Percentiles rank a stretch among this genome's conserved stretches.
phyloP scores from a whole-genome alignment of 2,797 vertebrate genomes.

The Lacerta agilis region DNA sequence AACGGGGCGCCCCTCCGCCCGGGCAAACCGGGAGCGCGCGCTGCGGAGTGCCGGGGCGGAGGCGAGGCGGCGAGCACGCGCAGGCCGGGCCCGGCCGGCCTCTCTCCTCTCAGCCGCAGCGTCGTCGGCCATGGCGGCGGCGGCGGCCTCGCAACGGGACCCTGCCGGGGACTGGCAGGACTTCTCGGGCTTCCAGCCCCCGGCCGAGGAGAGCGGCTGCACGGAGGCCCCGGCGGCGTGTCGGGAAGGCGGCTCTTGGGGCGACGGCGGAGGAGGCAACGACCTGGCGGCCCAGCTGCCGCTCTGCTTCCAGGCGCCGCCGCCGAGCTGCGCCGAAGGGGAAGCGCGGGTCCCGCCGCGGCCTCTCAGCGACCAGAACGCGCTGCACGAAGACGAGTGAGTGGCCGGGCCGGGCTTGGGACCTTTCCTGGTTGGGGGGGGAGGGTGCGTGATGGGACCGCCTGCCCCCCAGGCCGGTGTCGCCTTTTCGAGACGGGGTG shows the following conservation, averaged over 20 bases:
- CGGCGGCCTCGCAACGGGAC: constrained; percentile 89
- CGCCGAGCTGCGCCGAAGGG: constrained; percentile 58
- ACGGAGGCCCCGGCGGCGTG: constrained; percentile 59
- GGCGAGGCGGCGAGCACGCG: neutral
- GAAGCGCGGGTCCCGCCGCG: constrained; percentile 85
- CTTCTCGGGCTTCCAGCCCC: constrained; percentile 92
- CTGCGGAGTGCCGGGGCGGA: constrained; percentile 12
- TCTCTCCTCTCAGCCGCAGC: neutral
- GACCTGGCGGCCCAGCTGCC: constrained; percentile 76
- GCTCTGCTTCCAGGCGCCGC: constrained; percentile 68
- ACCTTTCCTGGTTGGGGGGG: neutral
- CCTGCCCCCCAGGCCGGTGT: neutral
- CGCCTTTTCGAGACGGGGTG: neutral
- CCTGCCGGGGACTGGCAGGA: constrained; percentile 93
- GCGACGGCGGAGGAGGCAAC: constrained; percentile 43
- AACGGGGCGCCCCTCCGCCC: neutral
- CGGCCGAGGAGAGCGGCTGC: constrained; percentile 59
- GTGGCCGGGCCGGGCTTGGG: constrained; percentile 66
- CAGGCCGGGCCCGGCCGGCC: neutral
- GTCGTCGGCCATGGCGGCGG: constrained; percentile 58
- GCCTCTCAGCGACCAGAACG: constrained; percentile 89
- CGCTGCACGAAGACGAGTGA: constrained; percentile 94
- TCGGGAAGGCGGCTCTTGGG: constrained; percentile 40
- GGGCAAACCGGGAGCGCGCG: constrained; percentile 1
- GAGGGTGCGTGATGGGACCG: too few species aligned